phyloP scores from a whole-genome alignment of 2,888 invertebrate species.

The Sphaerolaimus hirsutus region DNA sequence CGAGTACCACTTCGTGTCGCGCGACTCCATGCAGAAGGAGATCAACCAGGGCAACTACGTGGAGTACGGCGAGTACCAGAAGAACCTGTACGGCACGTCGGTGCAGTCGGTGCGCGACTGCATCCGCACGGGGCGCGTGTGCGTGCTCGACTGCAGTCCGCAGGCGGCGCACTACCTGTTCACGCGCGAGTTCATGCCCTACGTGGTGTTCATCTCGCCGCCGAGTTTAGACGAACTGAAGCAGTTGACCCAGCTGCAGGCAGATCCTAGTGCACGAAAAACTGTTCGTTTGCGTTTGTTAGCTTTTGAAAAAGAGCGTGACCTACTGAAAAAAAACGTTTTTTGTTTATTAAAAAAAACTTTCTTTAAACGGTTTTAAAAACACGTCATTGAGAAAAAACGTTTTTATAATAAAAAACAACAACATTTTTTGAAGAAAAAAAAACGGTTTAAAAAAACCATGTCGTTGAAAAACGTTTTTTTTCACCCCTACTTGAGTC shows the following conservation, averaged over 20 bases:
- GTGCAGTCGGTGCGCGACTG: slow-evolving; percentile 66
- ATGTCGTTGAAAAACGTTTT: too few relatives aligned
- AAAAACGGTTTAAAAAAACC: too few relatives aligned
- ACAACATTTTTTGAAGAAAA: too few relatives aligned
- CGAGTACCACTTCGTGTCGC: slow-evolving; percentile 70
- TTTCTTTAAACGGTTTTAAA: too few relatives aligned
- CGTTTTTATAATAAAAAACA: too few relatives aligned
- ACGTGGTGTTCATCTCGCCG: slow-evolving; percentile 20
- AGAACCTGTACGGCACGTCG: slow-evolving; percentile 75
- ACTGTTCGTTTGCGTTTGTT: slow-evolving; percentile 5
- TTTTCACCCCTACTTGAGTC: too few relatives aligned
- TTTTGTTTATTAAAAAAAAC: too few relatives aligned
- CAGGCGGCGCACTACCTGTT: slow-evolving; percentile 29
- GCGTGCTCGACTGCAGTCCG: slow-evolving; percentile 79
- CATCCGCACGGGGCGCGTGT: slow-evolving; percentile 68
- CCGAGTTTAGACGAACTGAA: slow-evolving; percentile 16
- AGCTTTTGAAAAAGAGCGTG: too few relatives aligned
- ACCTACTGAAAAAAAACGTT: too few relatives aligned
- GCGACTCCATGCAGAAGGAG: slow-evolving; percentile 64
- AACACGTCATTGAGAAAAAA: too few relatives aligned
- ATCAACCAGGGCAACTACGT: slow-evolving; percentile 52
- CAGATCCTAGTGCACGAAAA: slow-evolving; percentile 4
- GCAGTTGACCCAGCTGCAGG: slow-evolving; percentile 9
- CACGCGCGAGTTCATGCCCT: slow-evolving; percentile 24
- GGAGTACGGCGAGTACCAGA: slow-evolving; percentile 83